phyloP scores from a whole-genome alignment of 1,140 invertebrate species.

The Muscidifurax raptorellus region DNA sequence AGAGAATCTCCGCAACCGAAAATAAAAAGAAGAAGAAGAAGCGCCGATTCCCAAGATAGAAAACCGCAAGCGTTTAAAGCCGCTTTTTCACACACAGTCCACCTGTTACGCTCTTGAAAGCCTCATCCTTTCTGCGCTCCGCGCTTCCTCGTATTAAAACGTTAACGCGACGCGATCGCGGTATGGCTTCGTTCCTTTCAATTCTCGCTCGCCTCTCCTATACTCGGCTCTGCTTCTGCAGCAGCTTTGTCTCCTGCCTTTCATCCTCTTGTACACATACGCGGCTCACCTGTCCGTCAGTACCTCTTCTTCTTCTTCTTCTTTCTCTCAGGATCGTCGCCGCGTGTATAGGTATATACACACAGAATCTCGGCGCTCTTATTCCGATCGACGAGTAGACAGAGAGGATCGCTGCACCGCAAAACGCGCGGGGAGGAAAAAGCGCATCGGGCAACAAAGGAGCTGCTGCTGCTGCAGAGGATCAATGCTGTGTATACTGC shows the following conservation, averaged over 20 bases:
- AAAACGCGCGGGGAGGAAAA: constrained; percentile 45
- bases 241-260: constrained; percentile 35
- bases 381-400: constrained; percentile 42
- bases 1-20: too few relatives aligned
- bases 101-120: neutral
- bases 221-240: neutral
- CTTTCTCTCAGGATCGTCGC: neutral
- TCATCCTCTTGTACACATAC: constrained; percentile 23
- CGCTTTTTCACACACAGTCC: neutral
- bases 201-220: neutral
- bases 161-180: neutral
- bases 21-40: neutral
- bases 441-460: constrained; percentile 21
- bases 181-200: neutral
- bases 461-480: neutral
- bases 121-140: neutral
- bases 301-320: neutral
- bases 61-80: constrained; percentile 1
- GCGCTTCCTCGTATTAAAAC: neutral
- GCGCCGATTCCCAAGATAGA: neutral
- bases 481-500: neutral
- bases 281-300: constrained; percentile 5
- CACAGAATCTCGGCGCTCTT: neutral
- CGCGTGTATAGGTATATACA: neutral
- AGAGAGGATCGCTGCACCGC: constrained; percentile 38